A percentile compares a stretch with the other conserved stretches of the same genome.
Conservation (phyloP, 2,797 vertebrate genomes). For the Betta splendens region DNA sequence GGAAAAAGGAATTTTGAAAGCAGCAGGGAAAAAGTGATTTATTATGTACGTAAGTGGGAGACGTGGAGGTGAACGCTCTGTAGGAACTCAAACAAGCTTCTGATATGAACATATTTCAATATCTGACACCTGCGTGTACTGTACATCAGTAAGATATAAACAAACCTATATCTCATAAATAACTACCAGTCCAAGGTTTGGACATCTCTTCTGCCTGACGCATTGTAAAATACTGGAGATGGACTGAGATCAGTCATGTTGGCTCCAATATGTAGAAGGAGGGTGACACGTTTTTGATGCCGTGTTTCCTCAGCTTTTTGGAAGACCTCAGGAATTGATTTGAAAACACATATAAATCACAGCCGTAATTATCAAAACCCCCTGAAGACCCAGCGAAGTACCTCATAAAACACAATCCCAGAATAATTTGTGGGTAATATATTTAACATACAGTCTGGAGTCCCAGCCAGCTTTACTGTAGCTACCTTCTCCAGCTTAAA, state of each 20-base stretch:
- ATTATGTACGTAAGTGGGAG: not conserved
- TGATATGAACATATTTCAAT: not conserved
- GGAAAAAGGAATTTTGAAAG: conserved; percentile 33
- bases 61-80: not conserved
- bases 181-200: too few relatives aligned
- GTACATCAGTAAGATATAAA: not conserved
- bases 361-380: conserved; percentile 17
- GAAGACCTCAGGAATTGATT: conserved; percentile 11
- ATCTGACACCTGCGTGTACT: conserved; percentile 2
- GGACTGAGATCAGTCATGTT: conserved; percentile 2
- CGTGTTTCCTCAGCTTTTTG: conserved; percentile 14
- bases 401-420: conserved; percentile 62
- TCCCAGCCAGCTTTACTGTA: conserved; percentile 43
- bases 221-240: conserved; percentile 14
- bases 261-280: conserved; percentile 12
- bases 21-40: conserved; percentile 4
- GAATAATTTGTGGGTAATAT: conserved; percentile 62
- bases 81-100: not conserved
- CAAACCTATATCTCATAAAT: too few relatives aligned
- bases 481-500: conserved; percentile 47
- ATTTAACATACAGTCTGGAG: conserved; percentile 39
- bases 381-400: conserved; percentile 37
- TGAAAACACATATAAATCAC: conserved; percentile 40
- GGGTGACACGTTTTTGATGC: conserved; percentile 15
- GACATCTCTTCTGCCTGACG: too few relatives aligned